A percentile compares a stretch with the other conserved stretches of the same genome.
Conservation (phyloP, 2,797 vertebrate species). For the Schizopygopsis pylzovi region DNA sequence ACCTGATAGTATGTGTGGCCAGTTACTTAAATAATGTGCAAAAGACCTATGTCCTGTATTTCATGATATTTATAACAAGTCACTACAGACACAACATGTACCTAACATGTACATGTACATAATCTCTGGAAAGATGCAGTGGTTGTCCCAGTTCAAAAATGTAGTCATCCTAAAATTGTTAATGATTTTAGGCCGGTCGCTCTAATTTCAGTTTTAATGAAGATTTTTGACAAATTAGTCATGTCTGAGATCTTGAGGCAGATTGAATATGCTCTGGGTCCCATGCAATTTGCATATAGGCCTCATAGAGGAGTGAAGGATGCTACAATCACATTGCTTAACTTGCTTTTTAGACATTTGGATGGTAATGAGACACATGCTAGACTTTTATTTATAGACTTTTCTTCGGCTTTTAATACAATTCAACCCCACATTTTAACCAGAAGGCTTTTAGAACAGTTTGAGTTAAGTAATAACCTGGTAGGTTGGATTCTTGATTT, state of each 20-base stretch:
- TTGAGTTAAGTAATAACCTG: conserved; percentile 18
- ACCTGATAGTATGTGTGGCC: not conserved
- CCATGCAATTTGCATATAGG: not conserved
- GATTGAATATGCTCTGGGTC: not conserved
- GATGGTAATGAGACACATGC: too few relatives aligned
- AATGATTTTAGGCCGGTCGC: not conserved
- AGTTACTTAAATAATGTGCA: not conserved
- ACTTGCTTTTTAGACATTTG: too few relatives aligned
- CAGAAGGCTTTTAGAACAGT: not conserved
- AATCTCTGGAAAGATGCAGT: not conserved
- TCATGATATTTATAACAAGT: not conserved
- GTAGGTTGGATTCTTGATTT: conserved; percentile 39
- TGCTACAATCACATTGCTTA: not conserved
- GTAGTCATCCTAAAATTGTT: not conserved
- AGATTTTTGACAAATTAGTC: not conserved
- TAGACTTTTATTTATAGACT: conserved; percentile 6
- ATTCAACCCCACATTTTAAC: conserved; percentile 24
- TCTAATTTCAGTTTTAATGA: conserved; percentile 12
- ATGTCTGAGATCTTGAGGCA: not conserved
- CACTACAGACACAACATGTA: not conserved
- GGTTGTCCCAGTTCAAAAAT: not conserved
- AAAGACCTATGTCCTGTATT: not conserved
- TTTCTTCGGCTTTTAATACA: conserved; percentile 41
- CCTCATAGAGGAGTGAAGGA: not conserved
- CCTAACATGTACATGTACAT: too few relatives aligned